A percentile compares a stretch with the other conserved stretches of the same genome.
phyloP scores from a whole-genome alignment of 2,888 invertebrate genomes.

The Harpalus rufipes region DNA sequence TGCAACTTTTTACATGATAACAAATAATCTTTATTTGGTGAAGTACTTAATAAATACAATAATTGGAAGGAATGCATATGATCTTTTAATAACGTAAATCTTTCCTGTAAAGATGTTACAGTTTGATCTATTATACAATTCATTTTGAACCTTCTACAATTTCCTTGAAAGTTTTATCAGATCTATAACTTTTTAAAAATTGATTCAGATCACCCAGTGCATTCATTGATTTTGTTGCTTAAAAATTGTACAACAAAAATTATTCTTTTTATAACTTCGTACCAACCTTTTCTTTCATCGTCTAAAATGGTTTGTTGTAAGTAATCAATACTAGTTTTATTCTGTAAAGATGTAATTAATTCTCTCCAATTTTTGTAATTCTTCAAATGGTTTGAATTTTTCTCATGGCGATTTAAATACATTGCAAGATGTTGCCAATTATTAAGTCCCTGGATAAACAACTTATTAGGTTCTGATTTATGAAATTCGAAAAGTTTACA shows the following conservation, averaged over 20 bases:
- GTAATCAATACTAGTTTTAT: constrained; percentile 67
- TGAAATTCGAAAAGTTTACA: constrained; percentile 67
- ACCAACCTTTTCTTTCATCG: constrained; percentile 69
- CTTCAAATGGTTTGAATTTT: constrained; percentile 66
- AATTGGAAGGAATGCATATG: constrained; percentile 32
- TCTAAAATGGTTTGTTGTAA: constrained; percentile 67
- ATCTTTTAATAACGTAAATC: constrained; percentile 68
- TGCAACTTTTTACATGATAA: constrained; percentile 1
- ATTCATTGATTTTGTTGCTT: constrained; percentile 67
- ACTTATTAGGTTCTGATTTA: constrained; percentile 62
- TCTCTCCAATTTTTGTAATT: constrained; percentile 50
- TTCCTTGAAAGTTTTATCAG: constrained; percentile 68
- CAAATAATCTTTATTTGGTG: constrained; percentile 39
- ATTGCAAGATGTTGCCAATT: constrained; percentile 68
- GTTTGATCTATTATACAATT: constrained; percentile 69
- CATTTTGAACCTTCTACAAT: constrained; percentile 65
- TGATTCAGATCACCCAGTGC: constrained; percentile 69
- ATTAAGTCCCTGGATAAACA: constrained; percentile 14
- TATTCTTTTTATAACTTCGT: constrained; percentile 68
- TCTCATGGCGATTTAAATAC: constrained; percentile 64
- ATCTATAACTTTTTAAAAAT: constrained; percentile 69
- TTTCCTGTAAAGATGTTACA: constrained; percentile 68
- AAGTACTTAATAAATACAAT: constrained; percentile 22
- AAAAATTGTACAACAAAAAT: constrained; percentile 69
- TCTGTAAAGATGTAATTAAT: constrained; percentile 64